These are phyloP conservation scores for Elegia similella DNA, from an alignment of 2,888 invertebrate species.

Conservation along the genomic window DNA sequence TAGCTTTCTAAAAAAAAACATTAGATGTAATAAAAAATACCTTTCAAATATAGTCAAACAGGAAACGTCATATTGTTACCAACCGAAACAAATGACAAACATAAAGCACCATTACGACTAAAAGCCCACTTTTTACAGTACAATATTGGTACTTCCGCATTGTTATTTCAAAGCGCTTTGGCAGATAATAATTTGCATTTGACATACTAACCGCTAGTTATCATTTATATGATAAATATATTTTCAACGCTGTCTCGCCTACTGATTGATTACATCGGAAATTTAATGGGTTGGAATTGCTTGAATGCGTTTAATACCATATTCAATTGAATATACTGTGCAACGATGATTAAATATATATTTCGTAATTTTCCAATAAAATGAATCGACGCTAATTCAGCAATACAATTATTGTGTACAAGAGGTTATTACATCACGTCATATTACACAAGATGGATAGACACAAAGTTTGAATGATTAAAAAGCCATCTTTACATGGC, in stretches of 20 bases:
- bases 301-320: no score
- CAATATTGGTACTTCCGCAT: background rate
- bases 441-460: no score
- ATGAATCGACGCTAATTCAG: no score
- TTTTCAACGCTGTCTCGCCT: no score
- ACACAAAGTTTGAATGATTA: no score
- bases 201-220: background rate
- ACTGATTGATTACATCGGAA: background rate
- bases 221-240: background rate
- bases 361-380: no score
- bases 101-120: constrained; percentile 4
- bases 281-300: background rate
- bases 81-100: constrained; percentile 3
- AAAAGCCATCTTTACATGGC: no score
- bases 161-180: background rate
- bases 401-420: no score
- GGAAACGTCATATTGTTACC: background rate
- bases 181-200: background rate
- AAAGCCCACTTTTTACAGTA: constrained; percentile 1
- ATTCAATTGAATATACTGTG: no score
- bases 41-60: background rate
- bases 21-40: background rate
- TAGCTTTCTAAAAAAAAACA: background rate
- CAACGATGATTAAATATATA: no score
- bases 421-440: no score